phyloP scores from a whole-genome alignment of 2,113 vertebrate species.

The Pterocles gutturalis region DNA sequence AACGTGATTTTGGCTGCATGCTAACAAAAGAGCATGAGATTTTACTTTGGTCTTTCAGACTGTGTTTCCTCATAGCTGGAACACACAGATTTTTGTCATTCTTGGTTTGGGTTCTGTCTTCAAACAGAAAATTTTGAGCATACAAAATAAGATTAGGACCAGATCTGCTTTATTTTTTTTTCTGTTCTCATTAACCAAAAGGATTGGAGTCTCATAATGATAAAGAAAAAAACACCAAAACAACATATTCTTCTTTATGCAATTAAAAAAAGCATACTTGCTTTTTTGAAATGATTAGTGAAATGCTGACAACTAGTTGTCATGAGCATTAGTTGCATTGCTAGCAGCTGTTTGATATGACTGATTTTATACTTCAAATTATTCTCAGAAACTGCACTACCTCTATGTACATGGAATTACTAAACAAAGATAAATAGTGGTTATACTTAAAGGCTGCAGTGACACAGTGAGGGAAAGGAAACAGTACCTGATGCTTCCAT shows the following conservation, averaged over 20 bases:
- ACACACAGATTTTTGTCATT: background rate
- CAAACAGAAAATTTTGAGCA: background rate
- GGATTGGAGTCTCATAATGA: background rate
- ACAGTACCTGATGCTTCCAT: background rate
- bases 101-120: background rate
- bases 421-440: background rate
- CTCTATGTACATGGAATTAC: background rate
- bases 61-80: background rate
- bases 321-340: background rate
- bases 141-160: background rate
- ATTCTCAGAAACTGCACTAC: background rate
- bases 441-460: background rate
- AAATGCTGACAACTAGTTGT: background rate
- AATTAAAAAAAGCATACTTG: rapidly evolving
- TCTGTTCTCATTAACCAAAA: background rate
- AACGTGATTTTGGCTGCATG: background rate
- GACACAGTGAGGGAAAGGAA: background rate
- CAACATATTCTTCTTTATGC: background rate
- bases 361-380: background rate
- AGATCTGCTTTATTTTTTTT: background rate
- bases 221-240: background rate
- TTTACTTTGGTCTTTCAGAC: background rate
- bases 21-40: background rate
- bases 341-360: background rate
- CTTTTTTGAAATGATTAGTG: background rate